These are phyloP conservation scores for Sardina pilchardus DNA, from an alignment of 2,113 vertebrate species.

Conservation along the genomic window DNA sequence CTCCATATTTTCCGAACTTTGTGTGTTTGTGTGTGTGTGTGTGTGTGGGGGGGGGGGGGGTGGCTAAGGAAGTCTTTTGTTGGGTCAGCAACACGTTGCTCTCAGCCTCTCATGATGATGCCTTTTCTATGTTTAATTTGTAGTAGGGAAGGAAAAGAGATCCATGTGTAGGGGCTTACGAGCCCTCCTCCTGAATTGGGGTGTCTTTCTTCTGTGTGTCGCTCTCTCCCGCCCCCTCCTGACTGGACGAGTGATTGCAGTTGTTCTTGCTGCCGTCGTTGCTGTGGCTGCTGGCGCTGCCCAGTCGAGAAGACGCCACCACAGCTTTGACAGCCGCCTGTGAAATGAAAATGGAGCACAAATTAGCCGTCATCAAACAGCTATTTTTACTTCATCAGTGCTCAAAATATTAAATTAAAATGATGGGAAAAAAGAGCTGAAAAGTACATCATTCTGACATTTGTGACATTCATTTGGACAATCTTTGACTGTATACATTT, in stretches of 20 bases:
- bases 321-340: conserved; percentile 87
- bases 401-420: background rate
- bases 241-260: conserved; percentile 49
- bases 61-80: background rate
- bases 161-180: conserved; percentile 51
- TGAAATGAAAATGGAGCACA: background rate
- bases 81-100: conserved; percentile 22
- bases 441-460: too few relatives aligned
- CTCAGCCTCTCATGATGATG: background rate
- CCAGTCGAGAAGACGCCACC: conserved; percentile 82
- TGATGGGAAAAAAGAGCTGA: too few relatives aligned
- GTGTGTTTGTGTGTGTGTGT: background rate
- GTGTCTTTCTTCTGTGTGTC: conserved; percentile 52
- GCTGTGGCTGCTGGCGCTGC: conserved; percentile 75
- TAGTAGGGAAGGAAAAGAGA: background rate
- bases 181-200: conserved; percentile 54
- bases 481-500: too few relatives aligned
- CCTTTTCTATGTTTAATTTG: background rate
- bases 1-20: conserved; percentile 26
- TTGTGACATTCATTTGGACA: too few relatives aligned
- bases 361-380: background rate
- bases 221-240: conserved; percentile 40
- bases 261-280: conserved; percentile 68
- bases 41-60: background rate
- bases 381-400: background rate